Evolutionary conservation across 1,140 invertebrate genomes (phyloP).

Genomic region (Pogonus chalceus): DNA sequence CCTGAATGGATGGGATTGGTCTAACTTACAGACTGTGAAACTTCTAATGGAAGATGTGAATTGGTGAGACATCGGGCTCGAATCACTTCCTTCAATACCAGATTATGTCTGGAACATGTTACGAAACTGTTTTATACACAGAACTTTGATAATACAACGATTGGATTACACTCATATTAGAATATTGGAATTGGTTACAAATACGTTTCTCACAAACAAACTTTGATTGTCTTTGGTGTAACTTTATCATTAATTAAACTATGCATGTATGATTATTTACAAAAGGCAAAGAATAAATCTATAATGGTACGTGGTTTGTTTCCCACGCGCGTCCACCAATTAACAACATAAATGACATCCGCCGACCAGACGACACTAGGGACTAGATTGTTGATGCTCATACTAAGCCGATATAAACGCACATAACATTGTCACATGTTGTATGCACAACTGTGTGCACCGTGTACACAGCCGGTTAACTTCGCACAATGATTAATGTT

Average conservation of each 20-base stretch:
- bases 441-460: background rate
- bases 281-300: background rate
- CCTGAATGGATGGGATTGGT: background rate
- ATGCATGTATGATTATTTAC: background rate
- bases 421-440: background rate
- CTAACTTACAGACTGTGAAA: background rate
- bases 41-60: background rate
- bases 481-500: background rate
- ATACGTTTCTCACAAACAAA: no score
- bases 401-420: background rate
- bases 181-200: no score
- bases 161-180: no score
- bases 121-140: no score
- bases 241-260: background rate
- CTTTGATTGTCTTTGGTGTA: no score
- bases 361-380: background rate
- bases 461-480: background rate
- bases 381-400: conserved; percentile 2
- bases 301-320: background rate
- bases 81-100: no score
- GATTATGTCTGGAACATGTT: no score
- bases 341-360: background rate
- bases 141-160: no score
- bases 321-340: conserved; percentile 1
- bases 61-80: no score